Base-by-base conservation (phyloP, 92 coral and sea anemone genomes). In the Parazoanthus darwini region DNA sequence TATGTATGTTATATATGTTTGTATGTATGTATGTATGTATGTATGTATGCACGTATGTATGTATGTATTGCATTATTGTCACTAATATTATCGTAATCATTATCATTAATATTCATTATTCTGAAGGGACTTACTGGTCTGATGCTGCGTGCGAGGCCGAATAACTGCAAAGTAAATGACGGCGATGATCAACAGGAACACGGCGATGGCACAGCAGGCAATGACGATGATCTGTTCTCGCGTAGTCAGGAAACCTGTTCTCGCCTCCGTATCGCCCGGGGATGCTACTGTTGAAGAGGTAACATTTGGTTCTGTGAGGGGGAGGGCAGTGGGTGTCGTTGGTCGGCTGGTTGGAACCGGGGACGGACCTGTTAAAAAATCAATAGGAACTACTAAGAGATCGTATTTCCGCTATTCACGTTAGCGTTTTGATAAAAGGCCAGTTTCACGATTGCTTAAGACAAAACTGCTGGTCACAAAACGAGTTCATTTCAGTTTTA, bases 141-240 rank as follows among this genome's bases (percentile, higher is more conserved):
- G 87, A 6, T 46, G 39, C 35, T 71, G 77, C 42, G 42, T 20
- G 67, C 74, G 87, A 50, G 66, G 78, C 39, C 79, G 87, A 44
- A 70, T 33, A 23, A 84, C 22, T 14, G 9, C 23, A 11, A 84
- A 84, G 42, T 84, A 84, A 37, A 46, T 56, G 18, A 73, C 26
- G 13, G 72, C 3, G 43, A 84, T 20, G 5, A 84, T 0, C 46
- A 84, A 29, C 22, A 84, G 26, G 18, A 84, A 25, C 43, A 84
- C 16, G 14, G 72, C 46, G 79, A 84, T 25, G 43, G 66, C 87
- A 71, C 44, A 84, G 63, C 65, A 43, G 7, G 79, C 78, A 13
- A 72, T 44, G 50, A 84, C 67, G 14, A 84, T 71, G 87, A 84
- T 84, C 29, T 72, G 79, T 72, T 84, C 87, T 16, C 22, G 50